phyloP scores from a whole-genome alignment of 2,113 vertebrate genomes.

The Nesoenas mayeri region DNA sequence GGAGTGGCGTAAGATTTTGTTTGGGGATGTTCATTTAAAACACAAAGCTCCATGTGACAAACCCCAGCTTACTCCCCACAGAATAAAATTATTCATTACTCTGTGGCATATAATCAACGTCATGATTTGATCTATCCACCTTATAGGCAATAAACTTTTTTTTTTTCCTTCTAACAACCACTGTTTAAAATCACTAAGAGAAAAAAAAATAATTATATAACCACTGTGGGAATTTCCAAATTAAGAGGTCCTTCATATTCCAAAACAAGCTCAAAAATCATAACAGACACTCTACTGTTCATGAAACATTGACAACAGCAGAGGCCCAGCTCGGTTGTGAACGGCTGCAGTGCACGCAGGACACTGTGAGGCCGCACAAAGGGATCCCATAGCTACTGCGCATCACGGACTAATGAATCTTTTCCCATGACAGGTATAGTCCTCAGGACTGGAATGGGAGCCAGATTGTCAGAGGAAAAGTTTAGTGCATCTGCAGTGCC shows the following conservation, averaged over 20 bases:
- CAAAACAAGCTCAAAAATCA: not conserved
- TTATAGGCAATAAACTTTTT: not conserved
- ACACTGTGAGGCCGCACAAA: not conserved
- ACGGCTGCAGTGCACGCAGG: not conserved
- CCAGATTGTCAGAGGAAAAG: not conserved
- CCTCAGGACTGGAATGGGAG: constrained; percentile 17
- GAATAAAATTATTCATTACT: not conserved
- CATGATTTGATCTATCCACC: not conserved
- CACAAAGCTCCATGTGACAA: constrained; percentile 26
- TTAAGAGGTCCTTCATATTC: constrained; percentile 17
- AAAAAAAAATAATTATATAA: not conserved
- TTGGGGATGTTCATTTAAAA: constrained; percentile 5
- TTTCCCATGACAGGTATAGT: constrained; percentile 33
- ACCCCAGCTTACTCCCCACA: not conserved
- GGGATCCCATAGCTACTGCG: constrained; percentile 13
- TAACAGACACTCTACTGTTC: constrained; percentile 10
- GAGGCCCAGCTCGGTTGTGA: not conserved
- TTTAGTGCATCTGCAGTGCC: not conserved
- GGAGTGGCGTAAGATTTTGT: not conserved
- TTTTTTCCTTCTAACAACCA: not conserved
- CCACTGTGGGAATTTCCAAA: not conserved
- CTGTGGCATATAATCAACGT: constrained; percentile 8
- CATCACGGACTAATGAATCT: not conserved
- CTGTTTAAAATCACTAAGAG: not conserved
- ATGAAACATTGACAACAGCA: constrained; percentile 5